These are phyloP conservation scores for Heliconius eleuchia DNA, from an alignment of 1,140 invertebrate genomes.

Conservation along the genomic window DNA sequence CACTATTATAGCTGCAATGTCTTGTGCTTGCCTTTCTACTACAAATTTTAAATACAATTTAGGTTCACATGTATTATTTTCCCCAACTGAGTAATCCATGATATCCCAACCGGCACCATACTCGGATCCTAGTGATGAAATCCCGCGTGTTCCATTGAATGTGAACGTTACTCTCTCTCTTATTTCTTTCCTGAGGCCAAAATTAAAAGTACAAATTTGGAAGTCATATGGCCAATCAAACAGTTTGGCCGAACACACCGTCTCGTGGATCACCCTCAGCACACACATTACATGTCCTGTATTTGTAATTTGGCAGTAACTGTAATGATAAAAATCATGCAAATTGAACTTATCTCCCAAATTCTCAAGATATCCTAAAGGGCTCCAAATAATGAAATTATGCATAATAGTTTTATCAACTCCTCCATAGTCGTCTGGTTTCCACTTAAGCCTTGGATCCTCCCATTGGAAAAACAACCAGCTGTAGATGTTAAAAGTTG, in stretches of 20 bases:
- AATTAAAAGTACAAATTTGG: slow-evolving; percentile 45
- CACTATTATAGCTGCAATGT: slow-evolving; percentile 42
- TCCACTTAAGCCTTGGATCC: slow-evolving; percentile 44
- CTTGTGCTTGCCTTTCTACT: slow-evolving; percentile 46
- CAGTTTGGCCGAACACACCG: slow-evolving; percentile 38
- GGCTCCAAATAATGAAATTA: slow-evolving; percentile 39
- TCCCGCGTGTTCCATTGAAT: slow-evolving; percentile 21
- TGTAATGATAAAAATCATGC: not conserved
- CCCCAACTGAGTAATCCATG: slow-evolving; percentile 35
- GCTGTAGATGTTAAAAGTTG: slow-evolving; percentile 37
- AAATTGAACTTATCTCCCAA: slow-evolving; percentile 13
- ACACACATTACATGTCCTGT: slow-evolving; percentile 29
- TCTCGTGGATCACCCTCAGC: not conserved
- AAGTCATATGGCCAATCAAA: slow-evolving; percentile 52
- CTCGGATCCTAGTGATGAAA: slow-evolving; percentile 38
- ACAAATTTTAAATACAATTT: slow-evolving; percentile 36
- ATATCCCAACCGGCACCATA: slow-evolving; percentile 49
- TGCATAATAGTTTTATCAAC: slow-evolving; percentile 23
- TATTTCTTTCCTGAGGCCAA: slow-evolving; percentile 3
- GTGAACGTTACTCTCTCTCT: slow-evolving; percentile 31
- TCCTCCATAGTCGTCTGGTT: slow-evolving; percentile 39
- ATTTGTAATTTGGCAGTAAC: slow-evolving; percentile 27
- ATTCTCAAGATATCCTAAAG: slow-evolving; percentile 26
- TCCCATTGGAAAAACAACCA: slow-evolving; percentile 40
- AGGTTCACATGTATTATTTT: slow-evolving; percentile 20